These are phyloP conservation scores for Merodon equestris DNA, from an alignment of 2,888 invertebrate species.

Conservation along the genomic window DNA sequence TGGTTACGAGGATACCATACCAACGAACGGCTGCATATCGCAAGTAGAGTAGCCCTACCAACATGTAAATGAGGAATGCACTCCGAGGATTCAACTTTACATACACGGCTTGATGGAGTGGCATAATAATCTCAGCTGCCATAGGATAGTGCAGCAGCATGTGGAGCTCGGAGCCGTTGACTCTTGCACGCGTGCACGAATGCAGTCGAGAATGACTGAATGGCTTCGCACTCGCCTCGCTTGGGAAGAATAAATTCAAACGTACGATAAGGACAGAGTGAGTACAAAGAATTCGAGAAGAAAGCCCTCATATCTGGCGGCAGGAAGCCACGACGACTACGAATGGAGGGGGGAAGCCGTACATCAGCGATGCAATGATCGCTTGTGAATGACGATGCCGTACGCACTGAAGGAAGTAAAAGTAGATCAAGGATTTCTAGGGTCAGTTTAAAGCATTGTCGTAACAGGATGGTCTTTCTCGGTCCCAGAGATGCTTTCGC, in stretches of 20 bases:
- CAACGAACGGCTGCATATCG: background rate
- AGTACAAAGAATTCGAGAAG: too few species aligned
- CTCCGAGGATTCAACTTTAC: slow-evolving; percentile 50
- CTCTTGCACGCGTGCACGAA: slow-evolving; percentile 42
- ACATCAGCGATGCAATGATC: too few species aligned
- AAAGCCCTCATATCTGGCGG: too few species aligned
- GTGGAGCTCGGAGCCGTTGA: slow-evolving; percentile 34
- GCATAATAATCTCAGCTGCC: too few species aligned
- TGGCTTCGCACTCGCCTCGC: slow-evolving; percentile 28
- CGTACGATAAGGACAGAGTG: background rate
- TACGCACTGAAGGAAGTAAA: too few species aligned
- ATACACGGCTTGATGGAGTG: slow-evolving; percentile 30
- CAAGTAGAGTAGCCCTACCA: slow-evolving; percentile 27
- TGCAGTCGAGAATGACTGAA: slow-evolving; percentile 36
- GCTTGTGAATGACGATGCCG: too few species aligned
- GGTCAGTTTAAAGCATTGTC: too few species aligned
- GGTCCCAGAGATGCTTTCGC: too few species aligned
- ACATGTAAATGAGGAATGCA: slow-evolving; percentile 51
- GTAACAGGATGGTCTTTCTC: too few species aligned
- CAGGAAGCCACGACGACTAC: too few species aligned
- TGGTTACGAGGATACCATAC: background rate
- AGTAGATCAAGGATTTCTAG: too few species aligned
- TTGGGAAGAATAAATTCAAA: background rate
- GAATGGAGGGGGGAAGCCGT: too few species aligned
- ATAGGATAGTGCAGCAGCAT: slow-evolving; percentile 1